A percentile compares a stretch with the other conserved stretches of the same genome.
These are phyloP conservation scores for Phrynocephalus forsythii DNA, from an alignment of 2,797 vertebrate genomes.

Conservation along the genomic window DNA sequence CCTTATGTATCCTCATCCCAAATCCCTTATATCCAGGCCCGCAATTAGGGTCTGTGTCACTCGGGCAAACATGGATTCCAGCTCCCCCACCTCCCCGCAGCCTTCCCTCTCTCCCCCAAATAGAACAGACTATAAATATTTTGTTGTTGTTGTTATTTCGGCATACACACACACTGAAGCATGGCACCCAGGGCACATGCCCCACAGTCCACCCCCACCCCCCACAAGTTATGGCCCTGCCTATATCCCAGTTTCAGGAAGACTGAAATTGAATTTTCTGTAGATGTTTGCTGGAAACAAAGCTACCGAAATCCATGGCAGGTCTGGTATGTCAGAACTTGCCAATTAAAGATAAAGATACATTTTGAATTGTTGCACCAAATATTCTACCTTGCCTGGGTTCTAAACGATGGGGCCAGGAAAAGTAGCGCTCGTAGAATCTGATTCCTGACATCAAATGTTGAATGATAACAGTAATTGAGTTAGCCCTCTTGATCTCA, in stretches of 20 bases:
- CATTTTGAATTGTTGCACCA: constrained; percentile 15
- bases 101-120: too few species aligned
- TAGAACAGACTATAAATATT: too few species aligned
- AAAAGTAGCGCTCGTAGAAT: background rate
- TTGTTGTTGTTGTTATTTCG: too few species aligned
- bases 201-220: too few species aligned
- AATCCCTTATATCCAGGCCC: background rate
- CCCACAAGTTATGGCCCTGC: too few species aligned
- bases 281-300: background rate
- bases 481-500: constrained; percentile 18
- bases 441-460: constrained; percentile 26
- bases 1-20: background rate
- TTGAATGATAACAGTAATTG: background rate
- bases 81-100: too few species aligned
- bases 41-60: too few species aligned
- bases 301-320: constrained; percentile 1
- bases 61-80: too few species aligned
- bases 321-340: background rate
- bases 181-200: too few species aligned
- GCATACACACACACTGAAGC: too few species aligned
- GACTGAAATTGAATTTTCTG: background rate
- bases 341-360: background rate
- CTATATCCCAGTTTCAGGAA: background rate
- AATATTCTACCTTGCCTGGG: background rate
- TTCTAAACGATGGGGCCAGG: background rate